Evolutionary conservation across 1,140 invertebrate species (phyloP).

Genomic region (Dreissena polymorpha): DNA sequence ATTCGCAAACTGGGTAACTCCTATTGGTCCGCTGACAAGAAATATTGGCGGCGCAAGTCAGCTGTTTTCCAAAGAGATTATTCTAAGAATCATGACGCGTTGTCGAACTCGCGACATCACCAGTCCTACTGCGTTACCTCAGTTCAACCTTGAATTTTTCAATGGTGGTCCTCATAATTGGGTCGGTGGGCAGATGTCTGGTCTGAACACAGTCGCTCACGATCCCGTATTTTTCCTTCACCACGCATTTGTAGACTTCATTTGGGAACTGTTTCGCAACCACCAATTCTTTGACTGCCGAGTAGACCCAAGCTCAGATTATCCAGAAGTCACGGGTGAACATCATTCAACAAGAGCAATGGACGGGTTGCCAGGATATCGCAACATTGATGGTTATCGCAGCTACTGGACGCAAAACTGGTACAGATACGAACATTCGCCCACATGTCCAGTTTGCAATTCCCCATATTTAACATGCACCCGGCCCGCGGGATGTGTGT

Average conservation of each 20-base stretch:
- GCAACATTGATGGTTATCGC: constrained; percentile 41
- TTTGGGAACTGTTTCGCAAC: constrained; percentile 67
- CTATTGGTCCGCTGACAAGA: constrained; percentile 44
- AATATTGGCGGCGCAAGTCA: constrained; percentile 19
- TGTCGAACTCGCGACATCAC: constrained; percentile 36
- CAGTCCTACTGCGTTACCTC: constrained; percentile 22
- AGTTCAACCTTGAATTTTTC: constrained; percentile 62
- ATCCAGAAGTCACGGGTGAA: constrained; percentile 7
- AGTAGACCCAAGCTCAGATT: constrained; percentile 37
- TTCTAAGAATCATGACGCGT: constrained; percentile 21
- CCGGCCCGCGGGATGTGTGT: constrained; percentile 17
- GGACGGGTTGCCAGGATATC: constrained; percentile 33
- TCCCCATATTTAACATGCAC: constrained; percentile 37
- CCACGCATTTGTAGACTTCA: constrained; percentile 77
- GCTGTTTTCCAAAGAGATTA: constrained; percentile 16
- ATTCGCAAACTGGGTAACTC: constrained; percentile 65
- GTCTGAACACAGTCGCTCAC: constrained; percentile 71
- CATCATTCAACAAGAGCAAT: constrained; percentile 30
- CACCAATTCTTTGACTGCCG: constrained; percentile 22
- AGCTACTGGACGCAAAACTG: constrained; percentile 49
- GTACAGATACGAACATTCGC: constrained; percentile 41
- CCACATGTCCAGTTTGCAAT: constrained; percentile 34
- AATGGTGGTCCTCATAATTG: constrained; percentile 69
- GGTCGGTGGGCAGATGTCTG: constrained; percentile 67
- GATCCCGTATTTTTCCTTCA: constrained; percentile 79